Percentiles rank a stretch among this genome's conserved stretches.
These are phyloP conservation scores for Carcina quercana DNA, from an alignment of 2,888 invertebrate genomes.

Conservation along the genomic window DNA sequence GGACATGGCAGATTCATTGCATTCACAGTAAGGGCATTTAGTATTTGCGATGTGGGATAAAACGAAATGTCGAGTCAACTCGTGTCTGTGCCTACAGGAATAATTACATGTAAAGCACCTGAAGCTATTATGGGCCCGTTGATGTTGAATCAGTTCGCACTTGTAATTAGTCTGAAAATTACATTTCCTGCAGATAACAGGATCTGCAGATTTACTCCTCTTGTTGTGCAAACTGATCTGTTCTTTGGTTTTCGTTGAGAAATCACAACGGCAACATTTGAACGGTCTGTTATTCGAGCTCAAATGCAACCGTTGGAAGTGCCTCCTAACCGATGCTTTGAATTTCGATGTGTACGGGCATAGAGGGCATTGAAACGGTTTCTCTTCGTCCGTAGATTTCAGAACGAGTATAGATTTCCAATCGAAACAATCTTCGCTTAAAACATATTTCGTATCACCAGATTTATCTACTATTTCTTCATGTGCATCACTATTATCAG, in stretches of 20 bases:
- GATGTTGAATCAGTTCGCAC: conserved; percentile 42
- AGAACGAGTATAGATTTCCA: conserved; percentile 44
- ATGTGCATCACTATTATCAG: no score
- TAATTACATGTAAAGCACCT: conserved; percentile 41
- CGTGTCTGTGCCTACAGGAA: conserved; percentile 40
- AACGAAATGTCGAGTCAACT: conserved; percentile 40
- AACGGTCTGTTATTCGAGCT: conserved; percentile 37
- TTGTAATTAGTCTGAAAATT: conserved; percentile 35
- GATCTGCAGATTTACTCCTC: conserved; percentile 30
- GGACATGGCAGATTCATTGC: conserved; percentile 25
- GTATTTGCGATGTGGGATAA: conserved; percentile 37
- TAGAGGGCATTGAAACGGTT: conserved; percentile 41
- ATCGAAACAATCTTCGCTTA: conserved; percentile 36
- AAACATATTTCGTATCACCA: conserved; percentile 30
- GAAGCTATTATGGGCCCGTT: conserved; percentile 38
- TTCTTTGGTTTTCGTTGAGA: conserved; percentile 53
- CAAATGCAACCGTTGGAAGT: conserved; percentile 50
- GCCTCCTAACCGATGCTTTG: conserved; percentile 51
- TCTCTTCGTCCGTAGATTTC: conserved; percentile 32
- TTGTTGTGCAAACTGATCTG: conserved; percentile 51
- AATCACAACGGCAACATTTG: conserved; percentile 49
- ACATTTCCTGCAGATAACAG: conserved; percentile 31
- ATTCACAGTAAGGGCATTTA: conserved; percentile 45
- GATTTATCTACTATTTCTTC: no score
- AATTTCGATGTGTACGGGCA: conserved; percentile 43